A percentile compares a stretch with the other conserved stretches of the same genome.
phyloP scores from a whole-genome alignment of 2,797 vertebrate species.

The Siniperca scherzeri region DNA sequence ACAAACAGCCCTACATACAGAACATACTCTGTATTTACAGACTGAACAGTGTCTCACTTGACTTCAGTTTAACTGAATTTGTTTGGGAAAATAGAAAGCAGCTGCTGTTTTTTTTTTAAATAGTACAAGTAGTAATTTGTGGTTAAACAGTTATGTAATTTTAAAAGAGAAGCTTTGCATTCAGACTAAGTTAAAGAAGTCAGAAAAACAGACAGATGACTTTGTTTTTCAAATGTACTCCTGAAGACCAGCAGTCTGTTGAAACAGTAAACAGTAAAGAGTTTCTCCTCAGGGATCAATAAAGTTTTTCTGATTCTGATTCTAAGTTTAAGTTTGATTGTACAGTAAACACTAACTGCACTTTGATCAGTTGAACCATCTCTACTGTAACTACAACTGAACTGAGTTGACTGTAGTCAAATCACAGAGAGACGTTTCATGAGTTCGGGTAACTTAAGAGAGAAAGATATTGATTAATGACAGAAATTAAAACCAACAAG shows the following conservation, averaged over 20 bases:
- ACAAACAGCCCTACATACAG: not conserved
- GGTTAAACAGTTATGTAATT: not conserved
- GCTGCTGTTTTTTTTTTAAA: not conserved
- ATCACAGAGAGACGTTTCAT: not conserved
- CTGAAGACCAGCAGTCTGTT: no score
- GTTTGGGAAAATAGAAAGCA: not conserved
- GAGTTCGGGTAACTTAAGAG: no score
- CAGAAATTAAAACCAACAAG: not conserved
- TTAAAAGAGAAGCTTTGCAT: not conserved
- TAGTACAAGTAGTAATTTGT: not conserved
- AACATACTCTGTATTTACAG: not conserved
- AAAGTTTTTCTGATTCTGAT: no score
- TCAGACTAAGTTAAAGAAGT: not conserved
- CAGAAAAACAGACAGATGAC: not conserved
- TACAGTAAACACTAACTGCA: no score
- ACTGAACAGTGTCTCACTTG: not conserved
- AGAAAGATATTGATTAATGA: not conserved
- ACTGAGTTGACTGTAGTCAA: no score
- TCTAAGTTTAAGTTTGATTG: not conserved
- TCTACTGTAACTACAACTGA: not conserved
- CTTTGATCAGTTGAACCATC: not conserved
- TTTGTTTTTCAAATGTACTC: not conserved
- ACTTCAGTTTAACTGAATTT: not conserved
- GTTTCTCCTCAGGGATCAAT: no score
- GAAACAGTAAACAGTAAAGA: no score